A percentile compares a stretch with the other conserved stretches of the same genome.
These are phyloP conservation scores for Rhizoglyphus robini DNA, from an alignment of 1,140 invertebrate species.

Conservation along the genomic window DNA sequence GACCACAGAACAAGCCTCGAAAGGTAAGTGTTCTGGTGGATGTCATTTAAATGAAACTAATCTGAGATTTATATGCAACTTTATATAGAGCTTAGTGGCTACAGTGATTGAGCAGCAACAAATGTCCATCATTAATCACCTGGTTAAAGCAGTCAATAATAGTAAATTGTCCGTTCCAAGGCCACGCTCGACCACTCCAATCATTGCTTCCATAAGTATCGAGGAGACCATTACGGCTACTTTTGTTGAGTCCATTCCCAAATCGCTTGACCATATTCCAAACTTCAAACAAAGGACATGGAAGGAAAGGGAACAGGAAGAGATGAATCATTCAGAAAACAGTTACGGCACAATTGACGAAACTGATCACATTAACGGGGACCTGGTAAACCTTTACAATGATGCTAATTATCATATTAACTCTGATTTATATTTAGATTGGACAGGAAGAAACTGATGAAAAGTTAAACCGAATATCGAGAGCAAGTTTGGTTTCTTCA, in stretches of 20 bases:
- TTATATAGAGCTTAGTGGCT: background rate
- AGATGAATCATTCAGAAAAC: background rate
- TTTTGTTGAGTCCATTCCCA: no score
- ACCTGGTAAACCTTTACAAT: no score
- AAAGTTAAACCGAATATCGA: no score
- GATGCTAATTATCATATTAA: no score
- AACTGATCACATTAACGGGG: background rate
- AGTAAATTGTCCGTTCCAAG: background rate
- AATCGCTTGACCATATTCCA: no score
- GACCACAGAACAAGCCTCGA: conserved; percentile 6
- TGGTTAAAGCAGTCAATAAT: background rate
- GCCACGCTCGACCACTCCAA: background rate
- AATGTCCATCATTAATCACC: conserved; percentile 3
- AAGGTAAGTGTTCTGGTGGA: no score
- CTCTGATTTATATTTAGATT: no score
- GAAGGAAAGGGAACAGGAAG: background rate
- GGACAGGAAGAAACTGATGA: no score
- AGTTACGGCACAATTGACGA: background rate
- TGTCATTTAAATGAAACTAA: no score
- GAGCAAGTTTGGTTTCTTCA: no score
- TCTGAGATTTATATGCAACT: background rate
- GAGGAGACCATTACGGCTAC: no score
- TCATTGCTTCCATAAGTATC: no score
- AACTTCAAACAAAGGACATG: conserved; percentile 13
- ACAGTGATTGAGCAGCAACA: conserved; percentile 6